These are phyloP conservation scores for Valencia hispanica DNA, from an alignment of 2,797 vertebrate genomes.

Conservation along the genomic window DNA sequence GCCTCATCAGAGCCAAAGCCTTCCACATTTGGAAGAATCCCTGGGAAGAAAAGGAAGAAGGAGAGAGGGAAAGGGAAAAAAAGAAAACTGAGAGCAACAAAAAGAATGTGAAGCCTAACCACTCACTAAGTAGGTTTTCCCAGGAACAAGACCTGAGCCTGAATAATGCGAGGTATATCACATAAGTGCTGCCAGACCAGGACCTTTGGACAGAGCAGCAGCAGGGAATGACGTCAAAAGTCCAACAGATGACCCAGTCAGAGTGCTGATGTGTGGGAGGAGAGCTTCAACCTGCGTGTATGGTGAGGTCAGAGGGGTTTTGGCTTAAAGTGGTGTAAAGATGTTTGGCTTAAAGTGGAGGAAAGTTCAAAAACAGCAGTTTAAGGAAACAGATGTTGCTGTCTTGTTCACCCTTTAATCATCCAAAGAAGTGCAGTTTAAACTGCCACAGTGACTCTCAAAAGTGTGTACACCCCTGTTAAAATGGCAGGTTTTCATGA, in stretches of 20 bases:
- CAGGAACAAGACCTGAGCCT: constrained; percentile 13
- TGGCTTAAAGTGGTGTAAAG: background rate
- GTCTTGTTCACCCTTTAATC: background rate
- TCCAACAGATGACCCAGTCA: constrained; percentile 13
- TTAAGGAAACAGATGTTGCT: background rate
- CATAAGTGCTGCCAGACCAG: constrained; percentile 34
- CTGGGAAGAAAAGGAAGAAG: constrained; percentile 39
- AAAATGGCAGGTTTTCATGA: background rate
- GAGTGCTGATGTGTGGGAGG: constrained; percentile 43
- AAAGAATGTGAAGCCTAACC: constrained; percentile 66
- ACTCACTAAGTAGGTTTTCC: constrained; percentile 52
- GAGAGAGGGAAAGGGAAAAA: constrained; percentile 6
- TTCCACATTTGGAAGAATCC: constrained; percentile 68
- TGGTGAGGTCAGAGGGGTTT: background rate
- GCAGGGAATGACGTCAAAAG: constrained; percentile 54
- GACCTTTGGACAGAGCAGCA: constrained; percentile 49
- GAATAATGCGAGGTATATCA: constrained; percentile 48
- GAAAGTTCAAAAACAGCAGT: constrained; percentile 15
- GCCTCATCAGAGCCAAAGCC: constrained; percentile 24
- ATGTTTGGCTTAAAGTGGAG: constrained; percentile 6
- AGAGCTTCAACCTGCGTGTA: constrained; percentile 18
- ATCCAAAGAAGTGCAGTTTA: background rate
- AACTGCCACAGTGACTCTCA: too few species aligned
- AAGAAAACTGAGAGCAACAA: constrained; percentile 48
- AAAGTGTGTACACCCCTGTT: background rate